Percentiles rank a stretch among this genome's conserved stretches.
These are phyloP conservation scores for Baccha elongata DNA, from an alignment of 2,888 invertebrate genomes.

Conservation along the genomic window DNA sequence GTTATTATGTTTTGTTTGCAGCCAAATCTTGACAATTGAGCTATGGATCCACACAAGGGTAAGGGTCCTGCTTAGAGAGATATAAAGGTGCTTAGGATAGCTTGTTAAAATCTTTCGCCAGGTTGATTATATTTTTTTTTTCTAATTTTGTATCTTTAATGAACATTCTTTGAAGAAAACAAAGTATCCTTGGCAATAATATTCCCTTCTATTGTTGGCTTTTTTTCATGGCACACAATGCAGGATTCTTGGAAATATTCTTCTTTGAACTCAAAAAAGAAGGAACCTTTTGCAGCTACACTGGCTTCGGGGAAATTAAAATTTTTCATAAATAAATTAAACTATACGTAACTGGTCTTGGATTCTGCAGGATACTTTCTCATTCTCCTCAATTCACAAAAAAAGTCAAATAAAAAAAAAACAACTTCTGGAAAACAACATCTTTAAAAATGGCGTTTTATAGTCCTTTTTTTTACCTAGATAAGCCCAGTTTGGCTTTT, in stretches of 20 bases:
- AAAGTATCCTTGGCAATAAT: conserved; percentile 37
- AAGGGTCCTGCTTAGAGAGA: not conserved
- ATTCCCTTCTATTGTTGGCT: conserved; percentile 45
- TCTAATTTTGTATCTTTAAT: conserved; percentile 19
- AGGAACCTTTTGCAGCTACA: not conserved
- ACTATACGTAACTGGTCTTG: not conserved
- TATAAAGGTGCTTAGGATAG: conserved; percentile 22
- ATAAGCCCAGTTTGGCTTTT: conserved; percentile 16
- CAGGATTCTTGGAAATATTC: conserved; percentile 1
- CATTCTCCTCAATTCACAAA: not conserved
- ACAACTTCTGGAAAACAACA: not conserved
- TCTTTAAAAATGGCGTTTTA: conserved; percentile 15
- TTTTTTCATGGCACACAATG: conserved; percentile 17
- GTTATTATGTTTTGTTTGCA: conserved; percentile 30
- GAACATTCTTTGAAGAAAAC: conserved; percentile 8
- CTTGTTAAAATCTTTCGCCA: conserved; percentile 59
- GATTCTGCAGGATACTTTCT: not conserved
- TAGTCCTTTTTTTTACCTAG: not conserved
- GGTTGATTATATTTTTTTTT: conserved; percentile 44
- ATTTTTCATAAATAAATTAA: conserved; percentile 49
- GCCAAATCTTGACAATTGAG: conserved; percentile 23
- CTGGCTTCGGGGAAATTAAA: conserved; percentile 26
- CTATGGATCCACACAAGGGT: not conserved
- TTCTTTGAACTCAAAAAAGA: conserved; percentile 36
- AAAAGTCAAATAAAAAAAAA: not conserved